These are phyloP conservation scores for Anas platyrhynchos DNA, from an alignment of 2,113 vertebrate species.

Conservation along the genomic window DNA sequence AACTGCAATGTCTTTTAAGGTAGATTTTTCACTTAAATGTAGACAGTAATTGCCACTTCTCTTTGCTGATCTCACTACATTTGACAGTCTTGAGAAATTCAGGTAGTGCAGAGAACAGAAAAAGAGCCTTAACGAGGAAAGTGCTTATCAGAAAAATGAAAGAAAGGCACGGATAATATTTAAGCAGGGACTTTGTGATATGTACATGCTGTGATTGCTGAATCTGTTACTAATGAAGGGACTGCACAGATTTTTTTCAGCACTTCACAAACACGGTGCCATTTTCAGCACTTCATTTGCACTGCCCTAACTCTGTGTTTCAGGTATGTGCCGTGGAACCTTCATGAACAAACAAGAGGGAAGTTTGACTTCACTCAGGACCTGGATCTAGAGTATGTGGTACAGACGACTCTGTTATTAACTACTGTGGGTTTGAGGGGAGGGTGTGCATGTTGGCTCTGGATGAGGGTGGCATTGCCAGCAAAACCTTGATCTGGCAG, in stretches of 20 bases:
- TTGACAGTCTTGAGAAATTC: neutral
- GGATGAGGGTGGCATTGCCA: neutral
- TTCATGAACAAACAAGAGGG: conserved; percentile 87
- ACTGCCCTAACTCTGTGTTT: neutral
- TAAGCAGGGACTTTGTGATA: neutral
- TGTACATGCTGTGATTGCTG: too few relatives aligned
- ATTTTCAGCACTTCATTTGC: neutral
- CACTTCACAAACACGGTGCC: neutral
- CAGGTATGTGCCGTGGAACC: conserved; percentile 92
- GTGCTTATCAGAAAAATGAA: neutral
- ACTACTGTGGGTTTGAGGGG: neutral
- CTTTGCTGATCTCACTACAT: neutral
- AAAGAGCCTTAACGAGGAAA: neutral
- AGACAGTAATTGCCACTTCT: neutral
- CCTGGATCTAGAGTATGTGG: conserved; percentile 88
- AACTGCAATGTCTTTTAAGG: neutral
- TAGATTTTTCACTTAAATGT: neutral
- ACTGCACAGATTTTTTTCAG: neutral
- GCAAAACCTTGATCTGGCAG: neutral
- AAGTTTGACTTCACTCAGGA: conserved; percentile 87
- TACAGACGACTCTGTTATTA: neutral
- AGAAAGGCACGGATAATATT: neutral
- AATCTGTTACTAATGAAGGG: neutral
- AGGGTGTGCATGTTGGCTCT: rapidly evolving
- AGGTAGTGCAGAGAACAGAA: neutral